Conservation (phyloP, 2,113 vertebrate species). For the Ivindomyrus marchei region DNA sequence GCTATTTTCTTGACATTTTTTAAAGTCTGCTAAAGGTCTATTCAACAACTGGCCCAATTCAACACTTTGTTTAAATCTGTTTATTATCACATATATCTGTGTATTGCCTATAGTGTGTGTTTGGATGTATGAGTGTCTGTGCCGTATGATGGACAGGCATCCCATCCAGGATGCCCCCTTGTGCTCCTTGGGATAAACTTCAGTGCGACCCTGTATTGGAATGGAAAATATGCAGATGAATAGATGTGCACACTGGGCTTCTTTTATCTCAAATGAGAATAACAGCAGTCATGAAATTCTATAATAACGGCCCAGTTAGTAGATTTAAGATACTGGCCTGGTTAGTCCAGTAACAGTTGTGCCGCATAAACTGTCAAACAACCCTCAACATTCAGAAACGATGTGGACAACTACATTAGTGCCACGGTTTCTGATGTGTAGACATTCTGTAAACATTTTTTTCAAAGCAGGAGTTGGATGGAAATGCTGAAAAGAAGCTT, state of each 20-base stretch:
- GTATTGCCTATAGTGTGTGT: background rate
- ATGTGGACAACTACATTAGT: background rate
- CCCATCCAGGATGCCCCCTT: background rate
- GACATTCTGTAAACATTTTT: conserved; percentile 3
- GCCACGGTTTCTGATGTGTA: too few species aligned
- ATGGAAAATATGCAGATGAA: background rate
- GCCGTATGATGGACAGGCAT: background rate
- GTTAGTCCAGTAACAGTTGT: background rate
- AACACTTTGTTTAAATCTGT: background rate
- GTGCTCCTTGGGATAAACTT: background rate
- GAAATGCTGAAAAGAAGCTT: background rate
- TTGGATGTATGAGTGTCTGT: background rate
- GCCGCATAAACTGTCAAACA: background rate
- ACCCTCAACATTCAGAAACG: background rate
- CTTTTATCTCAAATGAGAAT: background rate
- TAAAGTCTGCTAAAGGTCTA: background rate
- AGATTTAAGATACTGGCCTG: background rate
- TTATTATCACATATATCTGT: background rate
- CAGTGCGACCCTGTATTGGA: background rate
- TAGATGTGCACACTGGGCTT: background rate
- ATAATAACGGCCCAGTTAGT: background rate
- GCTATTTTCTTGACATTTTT: background rate
- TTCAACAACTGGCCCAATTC: background rate
- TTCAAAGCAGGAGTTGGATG: background rate
- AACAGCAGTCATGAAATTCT: background rate